These are phyloP conservation scores for Lineus longissimus DNA, from an alignment of 1,140 invertebrate species.

Conservation along the genomic window DNA sequence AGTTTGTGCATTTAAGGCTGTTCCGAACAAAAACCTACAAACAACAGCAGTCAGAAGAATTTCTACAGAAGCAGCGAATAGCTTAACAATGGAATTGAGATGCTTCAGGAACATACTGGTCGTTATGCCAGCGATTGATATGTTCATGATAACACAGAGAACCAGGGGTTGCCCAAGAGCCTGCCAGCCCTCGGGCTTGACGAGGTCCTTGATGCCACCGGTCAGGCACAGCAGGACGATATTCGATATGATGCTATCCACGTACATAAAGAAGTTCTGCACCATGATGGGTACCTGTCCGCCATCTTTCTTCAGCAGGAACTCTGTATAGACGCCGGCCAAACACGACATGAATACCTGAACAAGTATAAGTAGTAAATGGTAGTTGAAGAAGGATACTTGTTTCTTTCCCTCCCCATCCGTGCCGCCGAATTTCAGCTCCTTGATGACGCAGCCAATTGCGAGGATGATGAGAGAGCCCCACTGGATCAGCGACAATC, in stretches of 20 bases:
- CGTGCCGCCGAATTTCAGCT: conserved; percentile 64
- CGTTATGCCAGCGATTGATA: no score
- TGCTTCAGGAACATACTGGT: no score
- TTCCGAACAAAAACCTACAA: no score
- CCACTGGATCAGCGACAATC: conserved; percentile 82
- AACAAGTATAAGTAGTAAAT: conserved; percentile 51
- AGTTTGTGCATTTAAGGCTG: no score
- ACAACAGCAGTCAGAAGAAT: no score
- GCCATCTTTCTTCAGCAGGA: conserved; percentile 77
- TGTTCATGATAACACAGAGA: no score
- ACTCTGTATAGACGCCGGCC: conserved; percentile 95
- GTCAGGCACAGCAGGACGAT: conserved; percentile 58
- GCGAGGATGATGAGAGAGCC: conserved; percentile 81
- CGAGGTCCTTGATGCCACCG: no score
- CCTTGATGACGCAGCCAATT: conserved; percentile 86
- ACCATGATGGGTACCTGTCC: conserved; percentile 82
- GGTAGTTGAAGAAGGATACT: background rate
- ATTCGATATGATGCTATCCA: conserved; percentile 91
- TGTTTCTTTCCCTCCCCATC: background rate
- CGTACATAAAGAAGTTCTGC: conserved; percentile 94
- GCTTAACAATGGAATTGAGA: no score
- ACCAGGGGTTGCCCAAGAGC: no score
- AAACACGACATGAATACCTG: conserved; percentile 89
- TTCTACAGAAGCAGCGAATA: no score
- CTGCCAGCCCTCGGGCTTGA: no score